Conservation (phyloP, 2,888 invertebrate genomes). For the Pachycephus smyrnensis region DNA sequence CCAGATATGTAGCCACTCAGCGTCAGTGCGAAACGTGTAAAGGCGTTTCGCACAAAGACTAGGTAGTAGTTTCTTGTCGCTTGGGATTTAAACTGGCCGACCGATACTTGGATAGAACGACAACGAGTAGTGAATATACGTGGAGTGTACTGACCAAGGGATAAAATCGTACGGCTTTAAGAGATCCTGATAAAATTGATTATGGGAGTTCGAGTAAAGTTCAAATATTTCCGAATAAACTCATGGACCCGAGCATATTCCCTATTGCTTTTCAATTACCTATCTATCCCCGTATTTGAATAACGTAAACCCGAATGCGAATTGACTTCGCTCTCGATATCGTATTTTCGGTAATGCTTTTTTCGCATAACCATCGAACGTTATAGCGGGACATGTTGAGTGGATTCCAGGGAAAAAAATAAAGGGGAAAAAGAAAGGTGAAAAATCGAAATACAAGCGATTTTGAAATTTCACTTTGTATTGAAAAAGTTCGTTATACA, state of each 20-base stretch:
- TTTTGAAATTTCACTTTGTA: not conserved
- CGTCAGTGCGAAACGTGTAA: not conserved
- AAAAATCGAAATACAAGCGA: not conserved
- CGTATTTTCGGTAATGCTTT: not conserved
- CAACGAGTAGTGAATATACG: not conserved
- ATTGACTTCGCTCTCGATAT: not conserved
- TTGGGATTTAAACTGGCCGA: not conserved
- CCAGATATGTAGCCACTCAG: not conserved
- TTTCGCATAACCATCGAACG: not conserved
- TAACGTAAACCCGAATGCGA: not conserved
- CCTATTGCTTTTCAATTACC: not conserved
- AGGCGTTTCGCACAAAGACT: not conserved
- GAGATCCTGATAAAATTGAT: not conserved
- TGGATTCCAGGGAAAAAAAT: too few relatives aligned
- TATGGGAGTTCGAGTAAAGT: not conserved
- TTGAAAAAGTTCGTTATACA: not conserved
- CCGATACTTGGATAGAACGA: not conserved
- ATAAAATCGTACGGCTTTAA: not conserved
- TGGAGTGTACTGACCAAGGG: not conserved
- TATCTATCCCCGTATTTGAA: not conserved
- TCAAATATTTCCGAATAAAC: not conserved
- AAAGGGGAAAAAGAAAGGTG: not conserved
- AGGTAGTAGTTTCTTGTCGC: not conserved
- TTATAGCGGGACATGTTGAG: not conserved
- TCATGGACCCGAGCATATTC: not conserved